phyloP scores from a whole-genome alignment of 37 sponge, comb jelly and placozoan genomes.

The Ianthella basta region DNA sequence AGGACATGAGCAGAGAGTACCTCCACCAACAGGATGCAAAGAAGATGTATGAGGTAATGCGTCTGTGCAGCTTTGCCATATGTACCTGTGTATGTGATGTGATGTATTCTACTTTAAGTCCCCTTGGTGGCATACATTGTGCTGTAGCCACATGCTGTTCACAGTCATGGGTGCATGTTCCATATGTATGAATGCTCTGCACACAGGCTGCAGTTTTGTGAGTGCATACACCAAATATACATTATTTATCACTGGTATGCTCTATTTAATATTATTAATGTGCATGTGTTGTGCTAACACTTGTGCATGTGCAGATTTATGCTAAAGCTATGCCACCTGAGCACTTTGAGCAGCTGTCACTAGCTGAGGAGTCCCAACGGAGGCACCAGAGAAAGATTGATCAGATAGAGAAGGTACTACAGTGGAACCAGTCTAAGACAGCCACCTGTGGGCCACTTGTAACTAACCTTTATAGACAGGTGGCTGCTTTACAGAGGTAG shows the following conservation, averaged over 20 bases:
- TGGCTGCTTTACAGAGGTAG: no score
- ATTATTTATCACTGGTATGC: no score
- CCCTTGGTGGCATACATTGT: neutral
- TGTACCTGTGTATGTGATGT: neutral
- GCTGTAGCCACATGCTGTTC: neutral
- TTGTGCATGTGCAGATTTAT: neutral
- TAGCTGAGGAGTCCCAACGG: neutral
- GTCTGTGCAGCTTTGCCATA: neutral
- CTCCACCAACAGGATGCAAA: conserved; percentile 57
- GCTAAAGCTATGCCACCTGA: neutral
- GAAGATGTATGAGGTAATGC: neutral
- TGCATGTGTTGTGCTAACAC: neutral
- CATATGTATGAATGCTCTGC: no score
- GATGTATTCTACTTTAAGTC: neutral
- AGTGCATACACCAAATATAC: no score
- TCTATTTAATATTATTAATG: no score
- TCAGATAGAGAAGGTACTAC: neutral
- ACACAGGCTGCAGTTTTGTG: no score
- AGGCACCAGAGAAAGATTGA: neutral
- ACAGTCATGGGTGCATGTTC: neutral
- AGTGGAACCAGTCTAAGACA: no score
- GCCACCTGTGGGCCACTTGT: no score
- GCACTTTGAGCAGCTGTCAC: neutral
- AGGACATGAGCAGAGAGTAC: conserved; percentile 94
- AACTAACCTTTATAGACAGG: no score